A percentile compares a stretch with the other conserved stretches of the same genome.
Evolutionary conservation across 2,888 invertebrate species (phyloP).

Genomic region (Hololepta plana): DNA sequence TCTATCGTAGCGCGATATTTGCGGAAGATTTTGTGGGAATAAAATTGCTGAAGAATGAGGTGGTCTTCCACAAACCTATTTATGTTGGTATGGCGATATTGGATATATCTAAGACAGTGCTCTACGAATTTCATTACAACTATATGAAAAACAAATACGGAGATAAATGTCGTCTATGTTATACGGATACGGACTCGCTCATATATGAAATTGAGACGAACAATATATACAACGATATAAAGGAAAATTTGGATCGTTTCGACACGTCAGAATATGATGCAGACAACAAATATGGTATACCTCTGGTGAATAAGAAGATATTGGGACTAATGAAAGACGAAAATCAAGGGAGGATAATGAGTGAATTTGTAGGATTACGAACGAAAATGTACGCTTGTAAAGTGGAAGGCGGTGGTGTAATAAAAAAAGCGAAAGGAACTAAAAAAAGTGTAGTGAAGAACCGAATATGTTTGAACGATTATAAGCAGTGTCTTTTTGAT

Average conservation of each 20-base stretch:
- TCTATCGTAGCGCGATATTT: conserved; percentile 14
- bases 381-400: no score
- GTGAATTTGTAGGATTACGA: no score
- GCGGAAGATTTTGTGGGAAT: conserved; percentile 17
- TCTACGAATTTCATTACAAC: conserved; percentile 20
- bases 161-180: conserved; percentile 11
- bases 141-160: conserved; percentile 15
- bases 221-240: conserved; percentile 16
- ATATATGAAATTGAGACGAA: conserved; percentile 14
- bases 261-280: conserved; percentile 14
- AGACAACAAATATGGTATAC: conserved; percentile 13
- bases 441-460: no score
- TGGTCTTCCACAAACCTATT: conserved; percentile 18
- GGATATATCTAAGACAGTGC: conserved; percentile 18
- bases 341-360: conserved; percentile 14
- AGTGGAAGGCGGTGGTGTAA: no score
- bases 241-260: conserved; percentile 12
- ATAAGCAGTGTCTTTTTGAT: no score
- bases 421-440: no score
- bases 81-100: conserved; percentile 18
- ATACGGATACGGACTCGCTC: conserved; percentile 14
- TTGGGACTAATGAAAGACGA: conserved; percentile 10
- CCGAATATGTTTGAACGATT: no score
- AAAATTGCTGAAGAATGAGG: conserved; percentile 13
- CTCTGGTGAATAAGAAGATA: conserved; percentile 11